Evolutionary conservation across 92 coral and sea anemone genomes (phyloP).

Genomic region (Paramuricea clavata): DNA sequence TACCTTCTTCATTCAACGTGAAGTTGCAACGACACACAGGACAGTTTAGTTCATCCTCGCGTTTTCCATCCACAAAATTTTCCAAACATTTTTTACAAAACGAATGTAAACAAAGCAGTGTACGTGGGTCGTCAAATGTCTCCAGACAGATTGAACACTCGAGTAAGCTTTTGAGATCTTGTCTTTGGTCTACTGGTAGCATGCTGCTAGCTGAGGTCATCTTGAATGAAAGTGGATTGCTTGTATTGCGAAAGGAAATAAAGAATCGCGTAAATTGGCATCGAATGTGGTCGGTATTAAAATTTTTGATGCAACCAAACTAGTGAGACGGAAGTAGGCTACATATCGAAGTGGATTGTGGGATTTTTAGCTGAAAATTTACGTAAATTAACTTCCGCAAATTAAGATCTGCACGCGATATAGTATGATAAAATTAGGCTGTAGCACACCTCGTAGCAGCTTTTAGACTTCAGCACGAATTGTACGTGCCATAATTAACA

Average conservation of each 20-base stretch:
- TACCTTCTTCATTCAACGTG: not conserved
- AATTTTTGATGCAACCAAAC: not conserved
- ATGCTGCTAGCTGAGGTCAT: slow-evolving; percentile 11
- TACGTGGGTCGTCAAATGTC: slow-evolving; percentile 32
- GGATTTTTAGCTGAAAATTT: no score
- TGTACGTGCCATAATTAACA: no score
- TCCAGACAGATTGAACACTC: slow-evolving; percentile 37
- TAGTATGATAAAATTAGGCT: no score
- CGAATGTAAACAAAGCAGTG: slow-evolving; percentile 39
- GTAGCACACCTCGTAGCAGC: no score
- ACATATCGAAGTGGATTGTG: not conserved
- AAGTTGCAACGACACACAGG: slow-evolving; percentile 8
- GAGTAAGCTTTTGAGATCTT: slow-evolving; percentile 7
- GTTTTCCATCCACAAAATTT: not conserved
- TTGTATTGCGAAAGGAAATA: not conserved
- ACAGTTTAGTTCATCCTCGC: not conserved
- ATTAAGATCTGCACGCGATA: no score
- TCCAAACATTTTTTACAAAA: slow-evolving; percentile 28
- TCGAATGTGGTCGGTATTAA: not conserved
- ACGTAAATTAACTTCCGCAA: no score
- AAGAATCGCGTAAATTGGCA: not conserved
- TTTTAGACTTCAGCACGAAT: no score
- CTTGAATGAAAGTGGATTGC: not conserved
- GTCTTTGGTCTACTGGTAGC: not conserved
- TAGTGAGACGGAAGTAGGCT: not conserved